Evolutionary conservation across 2,888 invertebrate species (phyloP).

Genomic region (Falcaria lacertinaria): DNA sequence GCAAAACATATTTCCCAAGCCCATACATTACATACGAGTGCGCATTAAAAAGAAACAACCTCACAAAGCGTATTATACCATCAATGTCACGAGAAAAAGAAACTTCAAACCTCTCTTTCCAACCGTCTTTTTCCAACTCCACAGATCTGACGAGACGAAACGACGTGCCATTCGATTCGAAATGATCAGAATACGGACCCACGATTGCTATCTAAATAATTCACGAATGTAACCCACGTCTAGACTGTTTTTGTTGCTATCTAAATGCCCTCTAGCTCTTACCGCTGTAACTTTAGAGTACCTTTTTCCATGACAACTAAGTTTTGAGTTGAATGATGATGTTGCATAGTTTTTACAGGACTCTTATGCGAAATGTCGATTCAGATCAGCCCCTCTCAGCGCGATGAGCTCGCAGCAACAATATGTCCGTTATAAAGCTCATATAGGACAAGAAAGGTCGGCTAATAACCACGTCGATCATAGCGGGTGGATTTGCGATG

Average conservation of each 20-base stretch:
- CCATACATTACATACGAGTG: neutral
- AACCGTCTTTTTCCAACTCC: constrained; percentile 32
- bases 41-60: constrained; percentile 1
- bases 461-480: constrained; percentile 47
- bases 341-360: constrained; percentile 65
- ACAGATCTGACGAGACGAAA: constrained; percentile 30
- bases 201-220: constrained; percentile 77
- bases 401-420: constrained; percentile 65
- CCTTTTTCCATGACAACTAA: constrained; percentile 12
- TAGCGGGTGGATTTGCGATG: constrained; percentile 21
- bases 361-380: constrained; percentile 75
- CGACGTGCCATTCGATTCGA: constrained; percentile 41
- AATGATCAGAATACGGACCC: constrained; percentile 72
- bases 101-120: constrained; percentile 27
- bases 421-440: constrained; percentile 58
- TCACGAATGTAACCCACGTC: constrained; percentile 65
- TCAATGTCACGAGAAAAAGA: constrained; percentile 8
- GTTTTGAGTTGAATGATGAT: constrained; percentile 2
- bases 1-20: neutral
- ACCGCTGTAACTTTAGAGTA: constrained; percentile 16
- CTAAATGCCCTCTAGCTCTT: constrained; percentile 11
- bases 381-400: constrained; percentile 54
- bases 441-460: constrained; percentile 59
- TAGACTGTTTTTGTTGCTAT: constrained; percentile 21
- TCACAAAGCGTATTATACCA: neutral